Percentiles rank a stretch among this genome's conserved stretches.
phyloP scores from a whole-genome alignment of 2,113 vertebrate genomes.

The Todiramphus chloris region DNA sequence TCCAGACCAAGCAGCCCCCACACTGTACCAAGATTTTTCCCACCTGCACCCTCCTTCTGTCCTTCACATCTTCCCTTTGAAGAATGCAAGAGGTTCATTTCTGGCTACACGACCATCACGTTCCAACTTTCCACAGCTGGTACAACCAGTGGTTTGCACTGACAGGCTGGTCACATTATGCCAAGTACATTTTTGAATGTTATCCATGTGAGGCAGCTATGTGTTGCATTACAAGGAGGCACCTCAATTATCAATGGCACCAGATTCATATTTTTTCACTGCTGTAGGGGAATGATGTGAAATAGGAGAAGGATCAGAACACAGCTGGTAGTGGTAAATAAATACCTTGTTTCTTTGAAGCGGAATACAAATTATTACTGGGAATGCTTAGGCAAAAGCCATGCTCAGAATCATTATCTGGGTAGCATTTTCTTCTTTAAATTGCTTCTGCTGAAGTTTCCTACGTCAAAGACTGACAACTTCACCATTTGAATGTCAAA shows the following conservation, averaged over 20 bases:
- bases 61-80: background rate
- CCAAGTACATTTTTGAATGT: background rate
- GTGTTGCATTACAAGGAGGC: background rate
- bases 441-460: conserved; percentile 11
- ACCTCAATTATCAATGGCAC: background rate
- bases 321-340: conserved; percentile 27
- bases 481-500: conserved; percentile 47
- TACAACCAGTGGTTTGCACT: background rate
- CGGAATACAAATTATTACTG: background rate
- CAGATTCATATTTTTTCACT: background rate
- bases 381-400: conserved; percentile 2
- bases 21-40: background rate
- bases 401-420: background rate
- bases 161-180: background rate
- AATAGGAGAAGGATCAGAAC: background rate
- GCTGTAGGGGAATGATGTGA: background rate
- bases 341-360: background rate
- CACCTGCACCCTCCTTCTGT: background rate
- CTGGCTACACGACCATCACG: background rate
- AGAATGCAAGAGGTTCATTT: background rate
- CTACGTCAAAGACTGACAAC: conserved; percentile 24
- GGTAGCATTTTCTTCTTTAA: background rate
- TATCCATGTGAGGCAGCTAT: background rate
- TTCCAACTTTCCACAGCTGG: background rate
- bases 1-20: background rate